Evolutionary conservation across 2,888 invertebrate species (phyloP).

Genomic region (Noctua pronuba): DNA sequence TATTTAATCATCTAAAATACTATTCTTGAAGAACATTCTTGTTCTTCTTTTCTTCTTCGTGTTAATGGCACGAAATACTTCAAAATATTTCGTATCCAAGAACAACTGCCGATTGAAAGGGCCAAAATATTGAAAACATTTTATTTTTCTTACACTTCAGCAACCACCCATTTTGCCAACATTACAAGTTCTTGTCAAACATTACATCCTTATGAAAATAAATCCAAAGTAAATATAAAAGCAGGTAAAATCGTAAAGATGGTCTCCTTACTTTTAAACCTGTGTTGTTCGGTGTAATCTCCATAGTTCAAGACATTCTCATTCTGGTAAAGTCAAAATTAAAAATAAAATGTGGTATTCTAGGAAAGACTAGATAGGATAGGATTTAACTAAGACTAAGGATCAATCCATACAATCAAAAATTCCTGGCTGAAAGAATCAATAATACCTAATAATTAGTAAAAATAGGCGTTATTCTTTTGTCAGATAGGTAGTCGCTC

Average conservation of each 20-base stretch:
- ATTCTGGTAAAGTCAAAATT: too few species aligned
- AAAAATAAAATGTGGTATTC: background rate
- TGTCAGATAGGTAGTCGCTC: too few species aligned
- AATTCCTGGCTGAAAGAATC: too few species aligned
- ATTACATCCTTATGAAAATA: slow-evolving; percentile 24
- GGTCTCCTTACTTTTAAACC: background rate
- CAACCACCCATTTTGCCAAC: slow-evolving; percentile 6
- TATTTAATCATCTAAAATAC: background rate
- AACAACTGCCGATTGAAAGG: background rate
- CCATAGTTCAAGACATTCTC: background rate
- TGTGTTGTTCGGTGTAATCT: background rate
- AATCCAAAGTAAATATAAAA: slow-evolving; percentile 30
- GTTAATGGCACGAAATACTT: background rate
- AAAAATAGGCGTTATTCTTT: too few species aligned
- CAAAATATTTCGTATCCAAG: background rate
- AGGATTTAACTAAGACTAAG: background rate
- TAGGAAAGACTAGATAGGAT: background rate
- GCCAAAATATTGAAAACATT: background rate
- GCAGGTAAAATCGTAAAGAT: slow-evolving; percentile 42
- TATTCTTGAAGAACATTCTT: background rate
- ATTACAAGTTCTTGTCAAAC: slow-evolving; percentile 41
- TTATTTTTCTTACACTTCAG: slow-evolving; percentile 11
- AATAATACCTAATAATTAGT: too few species aligned
- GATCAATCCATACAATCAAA: background rate
- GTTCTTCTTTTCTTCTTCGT: background rate